These are phyloP conservation scores for Prorops nasuta DNA, from an alignment of 1,140 invertebrate species.

Conservation along the genomic window DNA sequence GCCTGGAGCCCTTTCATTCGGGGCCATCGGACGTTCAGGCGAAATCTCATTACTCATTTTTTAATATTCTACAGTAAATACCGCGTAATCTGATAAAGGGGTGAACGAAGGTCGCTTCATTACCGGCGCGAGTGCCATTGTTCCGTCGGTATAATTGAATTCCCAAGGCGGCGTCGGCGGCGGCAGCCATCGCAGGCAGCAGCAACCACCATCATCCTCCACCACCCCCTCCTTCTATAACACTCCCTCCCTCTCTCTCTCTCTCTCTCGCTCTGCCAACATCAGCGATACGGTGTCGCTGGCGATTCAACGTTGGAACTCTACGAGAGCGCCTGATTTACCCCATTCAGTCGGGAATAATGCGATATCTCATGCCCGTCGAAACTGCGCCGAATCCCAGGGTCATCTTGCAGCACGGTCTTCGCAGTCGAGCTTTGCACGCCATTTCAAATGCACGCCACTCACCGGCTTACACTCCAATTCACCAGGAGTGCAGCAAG, in stretches of 20 bases:
- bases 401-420: no score
- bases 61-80: no score
- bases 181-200: slow-evolving; percentile 14
- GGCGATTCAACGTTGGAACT: slow-evolving; percentile 30
- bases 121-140: slow-evolving; percentile 40
- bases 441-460: no score
- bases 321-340: slow-evolving; percentile 35
- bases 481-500: no score
- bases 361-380: slow-evolving; percentile 34
- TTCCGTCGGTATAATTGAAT: slow-evolving; percentile 48
- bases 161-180: slow-evolving; percentile 40
- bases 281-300: slow-evolving; percentile 30
- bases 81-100: slow-evolving; percentile 41
- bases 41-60: no score
- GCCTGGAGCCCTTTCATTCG: no score
- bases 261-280: slow-evolving; percentile 14
- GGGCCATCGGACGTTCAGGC: no score
- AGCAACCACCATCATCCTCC: slow-evolving; percentile 22
- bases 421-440: no score
- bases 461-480: no score
- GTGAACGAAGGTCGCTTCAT: slow-evolving; percentile 36
- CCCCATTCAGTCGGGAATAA: slow-evolving; percentile 40
- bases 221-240: slow-evolving; percentile 1
- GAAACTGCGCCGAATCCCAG: no score
- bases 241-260: slow-evolving; percentile 6